A percentile compares a stretch with the other conserved stretches of the same genome.
Conservation (phyloP, 2,888 invertebrate species). For the Eledone cirrhosa region DNA sequence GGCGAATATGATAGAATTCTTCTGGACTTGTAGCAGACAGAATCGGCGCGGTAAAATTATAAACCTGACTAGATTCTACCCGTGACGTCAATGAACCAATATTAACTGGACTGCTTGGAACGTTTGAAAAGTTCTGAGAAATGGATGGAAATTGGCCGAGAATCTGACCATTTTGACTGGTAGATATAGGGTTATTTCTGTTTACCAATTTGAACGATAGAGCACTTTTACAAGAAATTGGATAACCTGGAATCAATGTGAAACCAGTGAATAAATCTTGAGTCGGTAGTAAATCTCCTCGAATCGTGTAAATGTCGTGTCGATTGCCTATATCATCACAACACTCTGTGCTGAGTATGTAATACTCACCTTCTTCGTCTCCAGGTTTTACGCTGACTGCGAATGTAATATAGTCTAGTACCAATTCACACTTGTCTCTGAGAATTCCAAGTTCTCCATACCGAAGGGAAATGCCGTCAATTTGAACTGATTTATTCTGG, state of each 20-base stretch:
- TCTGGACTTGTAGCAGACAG: too few species aligned
- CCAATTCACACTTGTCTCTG: not conserved
- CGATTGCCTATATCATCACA: not conserved
- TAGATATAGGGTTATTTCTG: not conserved
- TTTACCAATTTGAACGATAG: not conserved
- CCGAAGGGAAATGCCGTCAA: not conserved
- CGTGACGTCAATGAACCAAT: too few species aligned
- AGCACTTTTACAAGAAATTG: not conserved
- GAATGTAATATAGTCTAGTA: constrained; percentile 4
- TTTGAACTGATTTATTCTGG: not conserved
- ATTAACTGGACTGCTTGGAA: too few species aligned
- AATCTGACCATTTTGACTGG: not conserved
- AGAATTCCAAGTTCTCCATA: not conserved
- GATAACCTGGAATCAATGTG: constrained; percentile 11
- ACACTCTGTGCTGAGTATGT: not conserved
- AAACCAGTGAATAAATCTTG: constrained; percentile 3
- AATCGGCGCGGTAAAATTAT: too few species aligned
- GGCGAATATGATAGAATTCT: not conserved
- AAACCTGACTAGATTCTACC: too few species aligned
- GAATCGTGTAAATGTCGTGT: not conserved
- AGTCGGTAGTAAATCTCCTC: not conserved
- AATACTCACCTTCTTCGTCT: not conserved
- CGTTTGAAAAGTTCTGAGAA: too few species aligned
- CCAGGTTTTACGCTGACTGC: not conserved
- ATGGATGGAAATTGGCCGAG: not conserved